Percentiles rank a stretch among this genome's conserved stretches.
These are phyloP conservation scores for Cryptoblepharus egeriae DNA, from an alignment of 2,797 vertebrate species.

Conservation along the genomic window DNA sequence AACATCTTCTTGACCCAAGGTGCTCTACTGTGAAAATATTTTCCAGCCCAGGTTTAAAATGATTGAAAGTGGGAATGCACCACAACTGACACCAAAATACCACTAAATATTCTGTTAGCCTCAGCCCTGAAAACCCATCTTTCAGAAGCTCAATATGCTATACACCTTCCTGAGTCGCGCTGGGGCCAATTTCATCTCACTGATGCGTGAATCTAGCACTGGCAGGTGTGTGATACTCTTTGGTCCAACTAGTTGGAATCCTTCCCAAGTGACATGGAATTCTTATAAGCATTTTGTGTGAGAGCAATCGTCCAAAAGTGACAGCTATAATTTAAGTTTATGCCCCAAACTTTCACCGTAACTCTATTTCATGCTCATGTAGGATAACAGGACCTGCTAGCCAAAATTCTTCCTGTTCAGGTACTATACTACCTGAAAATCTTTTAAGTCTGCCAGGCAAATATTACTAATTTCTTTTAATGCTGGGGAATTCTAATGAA, in stretches of 20 bases:
- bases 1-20: neutral
- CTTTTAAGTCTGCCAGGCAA: slow-evolving; percentile 12
- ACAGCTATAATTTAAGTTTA: slow-evolving; percentile 52
- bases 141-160: neutral
- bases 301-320: slow-evolving; percentile 53
- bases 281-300: slow-evolving; percentile 47
- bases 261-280: slow-evolving; percentile 54
- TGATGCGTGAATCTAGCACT: slow-evolving; percentile 51
- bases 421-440: slow-evolving; percentile 22
- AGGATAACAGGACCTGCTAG: slow-evolving; percentile 8
- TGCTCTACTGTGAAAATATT: neutral
- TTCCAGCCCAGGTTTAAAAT: slow-evolving; percentile 17
- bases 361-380: slow-evolving; percentile 23
- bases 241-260: slow-evolving; percentile 64
- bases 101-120: slow-evolving; percentile 45
- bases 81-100: neutral
- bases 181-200: slow-evolving; percentile 63
- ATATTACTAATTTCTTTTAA: too few species aligned
- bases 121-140: slow-evolving; percentile 52
- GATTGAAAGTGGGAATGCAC: slow-evolving; percentile 28
- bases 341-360: slow-evolving; percentile 38
- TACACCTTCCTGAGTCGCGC: neutral
- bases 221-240: slow-evolving; percentile 57
- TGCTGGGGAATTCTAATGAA: neutral
- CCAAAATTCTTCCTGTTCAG: slow-evolving; percentile 38